Evolutionary conservation across 2,888 invertebrate genomes (phyloP), one percentile per base, ranked within the genome.

Genomic region (Tupiocoris notatus): DNA sequence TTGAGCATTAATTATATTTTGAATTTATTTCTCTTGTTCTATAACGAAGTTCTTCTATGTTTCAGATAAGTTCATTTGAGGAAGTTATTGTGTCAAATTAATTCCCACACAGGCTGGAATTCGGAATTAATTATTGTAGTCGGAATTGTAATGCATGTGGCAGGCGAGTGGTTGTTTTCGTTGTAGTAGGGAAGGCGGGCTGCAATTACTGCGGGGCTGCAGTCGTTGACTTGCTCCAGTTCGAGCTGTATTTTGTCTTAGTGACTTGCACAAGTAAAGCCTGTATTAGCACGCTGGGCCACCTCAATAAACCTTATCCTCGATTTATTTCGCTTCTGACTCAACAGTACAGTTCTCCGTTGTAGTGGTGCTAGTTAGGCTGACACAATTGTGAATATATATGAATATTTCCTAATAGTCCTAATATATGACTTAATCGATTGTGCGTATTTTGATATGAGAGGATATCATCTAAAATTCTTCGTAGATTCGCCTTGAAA

Each of bases 261-360:
- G 57, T 18, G 9, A 22, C 56, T 67, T 56, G 39, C 39, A 39
- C 6, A n/a, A 39, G 39, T 7, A 12, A 67, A 67, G 67, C 67
- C 39, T 67, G 57, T 67, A 67, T 67, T 67, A 67, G 67, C 67
- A 67, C 67, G 67, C 67, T 57, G 56, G 67, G 22, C 67, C 67
- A 67, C 67, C 67, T 67, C 67, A 67, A 57, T 67, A 67, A 67
- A 67, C 67, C 67, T 57, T 67, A 67, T 57, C 67, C 54, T n/a
- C 67, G 67, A 67, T 67, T 67, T 22, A 57, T 56, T 67, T 17
- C 21, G 54, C 57, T 56, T 3, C 39, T 20, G 17, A 54, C 56
- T 66, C 57, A 3, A 54, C 57, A 22, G 56, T 57, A 56, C 67
- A 67, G 67, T 57, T 56, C 67, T 21, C 67, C 25, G 25, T 54